Conservation (phyloP, 2,797 vertebrate genomes). For the Sebastes iracundus region DNA sequence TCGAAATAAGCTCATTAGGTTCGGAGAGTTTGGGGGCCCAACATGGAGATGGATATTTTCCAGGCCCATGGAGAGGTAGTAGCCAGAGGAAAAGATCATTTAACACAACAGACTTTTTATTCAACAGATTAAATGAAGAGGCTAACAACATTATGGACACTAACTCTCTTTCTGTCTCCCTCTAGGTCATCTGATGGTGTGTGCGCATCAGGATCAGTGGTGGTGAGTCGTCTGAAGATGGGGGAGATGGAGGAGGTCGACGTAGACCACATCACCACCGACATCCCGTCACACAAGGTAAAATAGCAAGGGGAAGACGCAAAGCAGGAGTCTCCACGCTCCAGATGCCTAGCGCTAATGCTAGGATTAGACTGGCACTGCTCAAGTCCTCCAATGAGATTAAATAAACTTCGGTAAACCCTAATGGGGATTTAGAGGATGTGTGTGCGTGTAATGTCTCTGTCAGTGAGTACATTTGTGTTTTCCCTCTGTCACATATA, state of each 20-base stretch:
- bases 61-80: not conserved
- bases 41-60: slow-evolving; percentile 26
- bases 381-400: slow-evolving; percentile 77
- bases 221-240: slow-evolving; percentile 94
- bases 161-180: slow-evolving; percentile 8
- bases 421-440: slow-evolving; percentile 62
- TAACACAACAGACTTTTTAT: slow-evolving; percentile 18
- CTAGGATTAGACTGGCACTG: slow-evolving; percentile 72
- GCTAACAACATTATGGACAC: not conserved
- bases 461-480: not conserved
- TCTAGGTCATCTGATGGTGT: slow-evolving; percentile 93
- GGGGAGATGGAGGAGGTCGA: slow-evolving; percentile 93
- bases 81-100: slow-evolving; percentile 20
- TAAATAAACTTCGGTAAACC: slow-evolving; percentile 69
- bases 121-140: slow-evolving; percentile 16
- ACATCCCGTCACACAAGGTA: slow-evolving; percentile 92
- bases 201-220: slow-evolving; percentile 89
- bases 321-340: slow-evolving; percentile 35
- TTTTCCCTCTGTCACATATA: slow-evolving; percentile 2
- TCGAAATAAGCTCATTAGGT: slow-evolving; percentile 50
- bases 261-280: slow-evolving; percentile 87
- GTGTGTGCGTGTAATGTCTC: slow-evolving; percentile 30
- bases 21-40: not conserved
- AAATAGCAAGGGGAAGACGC: not conserved
- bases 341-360: slow-evolving; percentile 58